phyloP scores from a whole-genome alignment of 2,797 vertebrate genomes.

The Chanos chanos region DNA sequence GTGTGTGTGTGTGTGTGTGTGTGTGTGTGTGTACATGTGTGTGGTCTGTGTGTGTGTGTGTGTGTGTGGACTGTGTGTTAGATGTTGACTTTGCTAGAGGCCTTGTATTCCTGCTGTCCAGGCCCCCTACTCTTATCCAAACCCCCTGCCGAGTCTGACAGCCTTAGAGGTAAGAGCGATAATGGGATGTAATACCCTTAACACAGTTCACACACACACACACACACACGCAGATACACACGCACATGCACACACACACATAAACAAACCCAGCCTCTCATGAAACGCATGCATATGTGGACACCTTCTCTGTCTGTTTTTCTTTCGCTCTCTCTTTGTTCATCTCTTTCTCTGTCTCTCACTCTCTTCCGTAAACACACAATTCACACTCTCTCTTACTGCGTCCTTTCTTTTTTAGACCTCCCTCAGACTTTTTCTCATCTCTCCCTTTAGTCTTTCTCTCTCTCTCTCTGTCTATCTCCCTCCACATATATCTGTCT shows the following conservation, averaged over 20 bases:
- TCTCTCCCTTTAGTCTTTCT: no score
- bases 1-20: not conserved
- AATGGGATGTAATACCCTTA: constrained; percentile 65
- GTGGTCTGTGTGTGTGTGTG: not conserved
- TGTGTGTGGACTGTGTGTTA: constrained; percentile 37
- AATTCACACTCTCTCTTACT: not conserved
- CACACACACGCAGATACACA: not conserved
- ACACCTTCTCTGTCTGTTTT: not conserved
- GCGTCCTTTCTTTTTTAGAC: not conserved
- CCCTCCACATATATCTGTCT: not conserved
- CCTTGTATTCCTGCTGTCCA: constrained; percentile 15
- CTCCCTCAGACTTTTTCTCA: no score
- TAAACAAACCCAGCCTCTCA: no score
- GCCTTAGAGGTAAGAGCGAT: constrained; percentile 61
- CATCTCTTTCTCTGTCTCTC: not conserved
- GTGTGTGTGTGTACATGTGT: not conserved
- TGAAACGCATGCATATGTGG: no score
- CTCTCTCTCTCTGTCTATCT: not conserved
- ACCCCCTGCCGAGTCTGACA: constrained; percentile 38
- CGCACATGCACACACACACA: constrained; percentile 19
- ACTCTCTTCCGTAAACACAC: not conserved
- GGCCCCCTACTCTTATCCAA: constrained; percentile 5
- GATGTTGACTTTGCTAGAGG: constrained; percentile 17
- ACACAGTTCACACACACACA: constrained; percentile 10
- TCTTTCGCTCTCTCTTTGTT: not conserved